phyloP scores from a whole-genome alignment of 2,888 invertebrate genomes.

The Isoperla grammatica region DNA sequence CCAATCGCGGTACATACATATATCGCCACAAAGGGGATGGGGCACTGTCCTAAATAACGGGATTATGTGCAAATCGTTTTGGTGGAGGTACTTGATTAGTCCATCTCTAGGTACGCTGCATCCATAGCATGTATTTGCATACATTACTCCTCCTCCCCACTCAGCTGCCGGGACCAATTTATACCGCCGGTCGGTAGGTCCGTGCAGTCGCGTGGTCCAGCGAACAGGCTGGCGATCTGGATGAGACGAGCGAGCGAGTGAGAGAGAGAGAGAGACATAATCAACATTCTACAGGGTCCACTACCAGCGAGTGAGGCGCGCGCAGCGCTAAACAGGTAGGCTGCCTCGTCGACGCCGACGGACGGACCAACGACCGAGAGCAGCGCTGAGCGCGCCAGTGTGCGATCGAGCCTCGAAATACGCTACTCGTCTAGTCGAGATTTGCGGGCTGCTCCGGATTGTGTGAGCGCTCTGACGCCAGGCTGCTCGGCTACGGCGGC shows the following conservation, averaged over 20 bases:
- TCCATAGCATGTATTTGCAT: conserved; percentile 16
- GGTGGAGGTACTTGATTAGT: conserved; percentile 19
- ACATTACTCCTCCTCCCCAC: conserved; percentile 17
- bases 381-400: conserved; percentile 4
- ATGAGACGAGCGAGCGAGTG: conserved; percentile 11
- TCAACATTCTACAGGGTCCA: conserved; percentile 27
- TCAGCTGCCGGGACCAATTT: conserved; percentile 12
- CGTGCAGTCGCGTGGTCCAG: conserved; percentile 4
- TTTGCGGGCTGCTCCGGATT: conserved; percentile 13
- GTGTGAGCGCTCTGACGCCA: not conserved
- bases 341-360: no score
- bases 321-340: conserved; percentile 25
- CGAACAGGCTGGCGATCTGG: conserved; percentile 6
- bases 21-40: not conserved
- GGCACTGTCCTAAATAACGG: conserved; percentile 15
- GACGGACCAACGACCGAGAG: conserved; percentile 21
- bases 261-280: conserved; percentile 21
- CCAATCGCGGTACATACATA: conserved; percentile 6
- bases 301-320: conserved; percentile 21
- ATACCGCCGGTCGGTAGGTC: not conserved
- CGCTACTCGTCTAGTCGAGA: conserved; percentile 22
- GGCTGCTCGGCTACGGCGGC: not conserved
- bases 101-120: conserved; percentile 19
- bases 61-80: conserved; percentile 19
- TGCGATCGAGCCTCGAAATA: conserved; percentile 11